Percentiles rank a stretch among this genome's conserved stretches.
Evolutionary conservation across 2,797 vertebrate species (phyloP).

Genomic region (Catharus ustulatus): DNA sequence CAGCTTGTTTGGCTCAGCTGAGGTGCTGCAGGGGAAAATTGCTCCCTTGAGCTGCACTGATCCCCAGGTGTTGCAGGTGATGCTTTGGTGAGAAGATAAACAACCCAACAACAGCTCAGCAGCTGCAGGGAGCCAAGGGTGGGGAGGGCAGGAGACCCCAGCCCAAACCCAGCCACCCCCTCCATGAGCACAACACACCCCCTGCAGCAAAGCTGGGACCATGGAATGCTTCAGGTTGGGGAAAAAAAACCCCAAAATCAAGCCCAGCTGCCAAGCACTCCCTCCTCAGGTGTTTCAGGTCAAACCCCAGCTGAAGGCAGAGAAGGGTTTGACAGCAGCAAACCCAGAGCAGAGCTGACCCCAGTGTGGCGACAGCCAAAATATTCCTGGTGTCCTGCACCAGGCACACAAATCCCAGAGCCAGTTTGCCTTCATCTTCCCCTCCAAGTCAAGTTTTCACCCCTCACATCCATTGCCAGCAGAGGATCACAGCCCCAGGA

Average conservation of each 20-base stretch:
- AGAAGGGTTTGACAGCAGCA: background rate
- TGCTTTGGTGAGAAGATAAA: background rate
- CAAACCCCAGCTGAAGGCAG: background rate
- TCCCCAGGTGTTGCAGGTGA: constrained; percentile 30
- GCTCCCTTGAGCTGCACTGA: constrained; percentile 3
- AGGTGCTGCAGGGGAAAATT: background rate
- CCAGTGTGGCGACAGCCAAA: background rate
- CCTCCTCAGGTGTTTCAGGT: background rate
- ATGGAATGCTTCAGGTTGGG: background rate
- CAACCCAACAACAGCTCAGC: background rate
- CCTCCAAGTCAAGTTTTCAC: background rate
- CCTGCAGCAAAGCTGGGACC: accelerated
- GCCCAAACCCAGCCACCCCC: background rate
- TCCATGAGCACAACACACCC: background rate
- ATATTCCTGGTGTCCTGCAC: accelerated
- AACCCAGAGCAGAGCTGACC: background rate
- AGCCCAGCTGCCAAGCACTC: background rate
- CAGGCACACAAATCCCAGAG: background rate
- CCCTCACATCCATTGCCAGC: background rate
- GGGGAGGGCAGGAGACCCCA: background rate
- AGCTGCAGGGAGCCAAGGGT: background rate
- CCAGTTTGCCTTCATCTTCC: accelerated
- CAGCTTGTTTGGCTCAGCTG: background rate
- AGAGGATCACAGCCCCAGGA: background rate
- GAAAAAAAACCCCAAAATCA: background rate